phyloP scores from a whole-genome alignment of 2,113 vertebrate genomes.

The Alces alces region DNA sequence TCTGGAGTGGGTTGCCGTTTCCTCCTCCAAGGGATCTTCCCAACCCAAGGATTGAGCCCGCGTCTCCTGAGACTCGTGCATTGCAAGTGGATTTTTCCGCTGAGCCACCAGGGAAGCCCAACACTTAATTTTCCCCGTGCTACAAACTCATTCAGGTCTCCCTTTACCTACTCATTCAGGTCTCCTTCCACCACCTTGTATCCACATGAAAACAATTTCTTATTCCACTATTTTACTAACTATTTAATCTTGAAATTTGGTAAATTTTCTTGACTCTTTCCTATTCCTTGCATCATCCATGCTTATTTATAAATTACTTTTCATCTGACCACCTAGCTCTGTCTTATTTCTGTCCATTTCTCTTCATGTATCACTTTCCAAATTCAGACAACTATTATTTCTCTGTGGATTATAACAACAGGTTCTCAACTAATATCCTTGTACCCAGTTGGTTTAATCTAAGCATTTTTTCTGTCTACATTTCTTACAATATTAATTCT shows the following conservation, averaged over 20 bases:
- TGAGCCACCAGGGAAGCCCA: not conserved
- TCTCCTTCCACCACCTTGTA: not conserved
- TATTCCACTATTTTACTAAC: not conserved
- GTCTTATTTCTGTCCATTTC: not conserved
- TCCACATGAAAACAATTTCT: not conserved
- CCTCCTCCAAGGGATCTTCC: not conserved
- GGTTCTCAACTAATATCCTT: not conserved
- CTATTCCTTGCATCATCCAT: not conserved
- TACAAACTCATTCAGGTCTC: not conserved
- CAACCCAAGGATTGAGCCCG: fast-evolving
- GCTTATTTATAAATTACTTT: not conserved
- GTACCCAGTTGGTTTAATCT: not conserved
- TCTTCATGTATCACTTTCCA: not conserved
- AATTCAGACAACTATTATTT: not conserved
- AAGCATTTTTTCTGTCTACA: not conserved
- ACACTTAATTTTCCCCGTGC: not conserved
- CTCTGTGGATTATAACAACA: not conserved
- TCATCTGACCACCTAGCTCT: not conserved
- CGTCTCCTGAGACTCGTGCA: not conserved
- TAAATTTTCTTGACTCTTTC: not conserved
- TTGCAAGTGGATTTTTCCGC: not conserved
- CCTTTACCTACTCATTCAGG: not conserved
- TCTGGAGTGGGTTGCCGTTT: not conserved
- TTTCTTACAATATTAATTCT: not conserved
- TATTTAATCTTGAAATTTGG: not conserved